Conservation (phyloP, 2,888 invertebrate species). For the Epirrita christyi region DNA sequence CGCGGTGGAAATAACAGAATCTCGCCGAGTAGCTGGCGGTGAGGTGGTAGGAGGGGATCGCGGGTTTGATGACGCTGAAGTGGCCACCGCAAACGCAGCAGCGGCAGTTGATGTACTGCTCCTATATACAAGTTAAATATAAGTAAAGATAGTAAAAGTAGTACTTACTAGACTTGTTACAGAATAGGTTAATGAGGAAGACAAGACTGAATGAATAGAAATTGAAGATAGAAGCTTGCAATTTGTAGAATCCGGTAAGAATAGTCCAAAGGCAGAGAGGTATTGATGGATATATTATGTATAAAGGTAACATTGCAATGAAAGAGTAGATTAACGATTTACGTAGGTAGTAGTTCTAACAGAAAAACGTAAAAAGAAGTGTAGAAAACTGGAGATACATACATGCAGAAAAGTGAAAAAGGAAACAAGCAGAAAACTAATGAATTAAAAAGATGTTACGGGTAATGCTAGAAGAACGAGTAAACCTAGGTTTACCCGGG, state of each 20-base stretch:
- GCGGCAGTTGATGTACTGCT: constrained; percentile 95
- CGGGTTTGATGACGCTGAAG: constrained; percentile 94
- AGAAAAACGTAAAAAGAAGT: constrained; percentile 3
- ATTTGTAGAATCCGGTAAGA: background rate
- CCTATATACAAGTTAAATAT: constrained; percentile 72
- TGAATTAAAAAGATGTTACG: no score
- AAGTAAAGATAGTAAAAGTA: background rate
- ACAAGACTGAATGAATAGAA: background rate
- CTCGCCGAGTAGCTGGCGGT: constrained; percentile 81
- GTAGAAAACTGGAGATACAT: background rate
- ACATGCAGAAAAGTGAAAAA: constrained; percentile 27
- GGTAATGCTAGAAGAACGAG: no score
- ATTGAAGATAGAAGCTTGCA: background rate
- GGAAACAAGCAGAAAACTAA: constrained; percentile 21
- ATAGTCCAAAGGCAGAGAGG: background rate
- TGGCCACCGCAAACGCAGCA: constrained; percentile 95
- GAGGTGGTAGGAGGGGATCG: constrained; percentile 85
- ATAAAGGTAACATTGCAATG: background rate
- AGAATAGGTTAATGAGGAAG: background rate
- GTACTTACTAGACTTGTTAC: background rate
- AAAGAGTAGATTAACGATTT: background rate
- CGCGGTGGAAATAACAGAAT: constrained; percentile 95
- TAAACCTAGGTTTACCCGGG: no score
- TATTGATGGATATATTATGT: background rate
- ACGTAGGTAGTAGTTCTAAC: no score